These are phyloP conservation scores for Theristicus caerulescens DNA, from an alignment of 2,113 vertebrate genomes.

Conservation along the genomic window DNA sequence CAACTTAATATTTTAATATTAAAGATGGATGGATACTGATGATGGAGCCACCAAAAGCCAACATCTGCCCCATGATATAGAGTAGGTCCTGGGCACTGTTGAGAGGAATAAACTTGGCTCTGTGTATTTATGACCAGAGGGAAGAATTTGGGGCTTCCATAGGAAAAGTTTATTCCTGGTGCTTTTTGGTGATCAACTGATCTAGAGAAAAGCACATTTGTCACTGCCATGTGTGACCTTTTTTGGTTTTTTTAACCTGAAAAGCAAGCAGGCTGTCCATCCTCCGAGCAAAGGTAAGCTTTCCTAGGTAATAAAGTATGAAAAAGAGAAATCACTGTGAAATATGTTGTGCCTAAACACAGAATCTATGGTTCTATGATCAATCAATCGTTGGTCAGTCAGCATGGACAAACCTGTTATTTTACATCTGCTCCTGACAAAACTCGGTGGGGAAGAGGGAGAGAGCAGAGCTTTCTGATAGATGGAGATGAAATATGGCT, in stretches of 20 bases:
- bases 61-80: not conserved
- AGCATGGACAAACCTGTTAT: not conserved
- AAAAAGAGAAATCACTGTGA: not conserved
- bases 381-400: rapidly evolving
- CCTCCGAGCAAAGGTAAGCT: not conserved
- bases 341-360: not conserved
- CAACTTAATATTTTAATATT: not conserved
- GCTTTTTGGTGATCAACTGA: not conserved
- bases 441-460: not conserved
- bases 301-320: not conserved
- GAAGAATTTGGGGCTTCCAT: not conserved
- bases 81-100: not conserved
- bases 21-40: not conserved
- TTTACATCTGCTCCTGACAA: not conserved
- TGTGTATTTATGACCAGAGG: not conserved
- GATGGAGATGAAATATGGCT: not conserved
- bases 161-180: not conserved
- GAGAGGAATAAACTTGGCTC: not conserved
- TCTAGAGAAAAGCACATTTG: not conserved
- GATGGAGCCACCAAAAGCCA: not conserved
- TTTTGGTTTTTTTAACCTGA: not conserved
- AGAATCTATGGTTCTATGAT: not conserved
- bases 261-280: not conserved
- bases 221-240: not conserved
- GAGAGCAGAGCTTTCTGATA: not conserved